Evolutionary conservation across 1,140 invertebrate genomes (phyloP).

Genomic region (Neodiprion virginianus): DNA sequence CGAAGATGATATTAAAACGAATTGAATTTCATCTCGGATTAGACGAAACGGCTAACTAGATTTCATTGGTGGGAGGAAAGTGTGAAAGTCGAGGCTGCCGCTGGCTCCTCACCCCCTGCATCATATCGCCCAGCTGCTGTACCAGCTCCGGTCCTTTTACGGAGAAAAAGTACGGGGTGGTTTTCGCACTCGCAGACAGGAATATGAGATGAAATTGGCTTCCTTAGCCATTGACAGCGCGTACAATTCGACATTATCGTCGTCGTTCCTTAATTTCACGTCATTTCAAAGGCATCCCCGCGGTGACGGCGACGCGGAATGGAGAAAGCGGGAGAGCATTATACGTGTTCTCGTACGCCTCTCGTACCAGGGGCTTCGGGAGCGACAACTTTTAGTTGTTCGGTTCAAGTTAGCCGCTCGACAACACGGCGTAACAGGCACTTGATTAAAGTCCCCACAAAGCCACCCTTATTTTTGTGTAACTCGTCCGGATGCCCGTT

Average conservation of each 20-base stretch:
- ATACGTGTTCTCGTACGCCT: not conserved
- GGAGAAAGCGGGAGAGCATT: too few species aligned
- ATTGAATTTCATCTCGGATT: conserved; percentile 7
- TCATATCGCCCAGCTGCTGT: too few species aligned
- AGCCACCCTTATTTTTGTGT: conserved; percentile 40
- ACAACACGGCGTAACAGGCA: not conserved
- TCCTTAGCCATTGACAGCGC: not conserved
- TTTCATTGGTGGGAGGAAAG: not conserved
- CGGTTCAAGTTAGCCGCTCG: not conserved
- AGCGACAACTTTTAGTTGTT: not conserved
- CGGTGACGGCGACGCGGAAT: not conserved
- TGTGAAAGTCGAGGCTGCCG: not conserved
- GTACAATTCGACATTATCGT: conserved; percentile 7
- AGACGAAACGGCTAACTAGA: conserved; percentile 5
- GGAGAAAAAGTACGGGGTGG: not conserved
- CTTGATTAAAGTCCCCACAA: conserved; percentile 12
- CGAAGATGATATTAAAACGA: conserved; percentile 2
- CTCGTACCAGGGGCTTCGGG: not conserved
- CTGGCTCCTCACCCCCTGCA: not conserved
- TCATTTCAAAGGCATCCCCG: conserved; percentile 3
- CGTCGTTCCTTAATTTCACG: not conserved
- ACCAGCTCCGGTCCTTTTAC: not conserved
- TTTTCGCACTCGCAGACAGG: not conserved
- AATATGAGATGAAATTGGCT: conserved; percentile 3
- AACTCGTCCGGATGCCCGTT: conserved; percentile 41